Evolutionary conservation across 2,797 vertebrate species (phyloP), one percentile per base, ranked within the genome.

Genomic region (Argyrosomus regius): DNA sequence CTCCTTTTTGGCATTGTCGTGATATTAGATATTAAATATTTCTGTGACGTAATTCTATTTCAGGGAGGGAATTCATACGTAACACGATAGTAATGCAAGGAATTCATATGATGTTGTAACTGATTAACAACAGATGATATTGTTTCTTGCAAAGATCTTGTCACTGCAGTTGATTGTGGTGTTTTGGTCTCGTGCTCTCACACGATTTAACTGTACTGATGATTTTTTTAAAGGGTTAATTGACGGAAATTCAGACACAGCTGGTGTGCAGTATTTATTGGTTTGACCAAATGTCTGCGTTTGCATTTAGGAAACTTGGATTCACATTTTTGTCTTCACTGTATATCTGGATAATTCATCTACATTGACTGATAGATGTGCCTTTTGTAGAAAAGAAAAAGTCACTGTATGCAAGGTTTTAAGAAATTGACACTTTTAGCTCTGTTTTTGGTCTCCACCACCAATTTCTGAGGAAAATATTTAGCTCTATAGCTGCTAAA

Each of bases 1-100:
- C 50, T 35, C 24, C 54, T n/a, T 10, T 35, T 0, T 68, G 71
- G 76, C 50, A 6, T 24, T 2, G 17, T 1, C 0, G 39, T 41
- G 28, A 56, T 3, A 60, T 49, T 2, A 26, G 48, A 28, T 45
- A 60, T 49, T 2, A 26, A 45, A 28, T 45, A 22, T 52, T 56
- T 20, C n/a, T 18, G 2, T 74, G 69, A 77, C 7, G 22, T 35
- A 22, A 52, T 26, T 62, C n/a, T 54, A 16, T 72, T 78, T 78
- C 6, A 35, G 10, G 24, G 1, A 1, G 0, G 13, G 31, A 28
- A 75, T 60, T 49, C 9, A 13, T 2, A 16, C 22, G 14, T 12
- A 41, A 10, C 10, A 2, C 2, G 8, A 1, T 3, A 10, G n/a
- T 26, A 10, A 18, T 4, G 50, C 7, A 17, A 13, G 24, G 26